phyloP scores from a whole-genome alignment of 2,797 vertebrate species.

The Allochrocebus solatus region DNA sequence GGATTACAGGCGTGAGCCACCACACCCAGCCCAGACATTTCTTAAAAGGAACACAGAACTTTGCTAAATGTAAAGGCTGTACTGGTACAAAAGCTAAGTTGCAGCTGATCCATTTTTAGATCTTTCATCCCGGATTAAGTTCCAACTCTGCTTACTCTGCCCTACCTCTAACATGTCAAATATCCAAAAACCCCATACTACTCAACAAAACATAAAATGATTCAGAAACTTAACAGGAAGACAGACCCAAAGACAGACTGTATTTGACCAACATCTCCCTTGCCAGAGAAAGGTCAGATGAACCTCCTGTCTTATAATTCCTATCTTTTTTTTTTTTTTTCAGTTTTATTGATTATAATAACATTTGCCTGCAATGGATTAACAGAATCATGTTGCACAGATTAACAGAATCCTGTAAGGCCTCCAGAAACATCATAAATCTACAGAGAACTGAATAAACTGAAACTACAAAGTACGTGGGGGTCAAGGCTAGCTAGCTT shows the following conservation, averaged over 20 bases:
- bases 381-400: not conserved
- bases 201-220: not conserved
- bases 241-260: not conserved
- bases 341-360: not conserved
- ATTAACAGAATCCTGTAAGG: not conserved
- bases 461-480: accelerated
- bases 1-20: not conserved
- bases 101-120: not conserved
- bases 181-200: not conserved
- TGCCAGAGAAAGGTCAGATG: not conserved
- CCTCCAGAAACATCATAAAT: not conserved
- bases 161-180: not conserved
- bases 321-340: not conserved
- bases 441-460: not conserved
- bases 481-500: not conserved
- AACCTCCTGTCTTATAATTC: not conserved
- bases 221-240: not conserved
- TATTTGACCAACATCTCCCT: not conserved
- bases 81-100: not conserved
- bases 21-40: not conserved
- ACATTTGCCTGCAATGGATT: too few relatives aligned
- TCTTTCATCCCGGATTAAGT: not conserved
- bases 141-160: not conserved
- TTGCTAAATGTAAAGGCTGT: not conserved
- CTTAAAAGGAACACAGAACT: not conserved